A percentile compares a stretch with the other conserved stretches of the same genome.
phyloP scores from a whole-genome alignment of 2,113 vertebrate species.

The Nycticryphes semicollaris region DNA sequence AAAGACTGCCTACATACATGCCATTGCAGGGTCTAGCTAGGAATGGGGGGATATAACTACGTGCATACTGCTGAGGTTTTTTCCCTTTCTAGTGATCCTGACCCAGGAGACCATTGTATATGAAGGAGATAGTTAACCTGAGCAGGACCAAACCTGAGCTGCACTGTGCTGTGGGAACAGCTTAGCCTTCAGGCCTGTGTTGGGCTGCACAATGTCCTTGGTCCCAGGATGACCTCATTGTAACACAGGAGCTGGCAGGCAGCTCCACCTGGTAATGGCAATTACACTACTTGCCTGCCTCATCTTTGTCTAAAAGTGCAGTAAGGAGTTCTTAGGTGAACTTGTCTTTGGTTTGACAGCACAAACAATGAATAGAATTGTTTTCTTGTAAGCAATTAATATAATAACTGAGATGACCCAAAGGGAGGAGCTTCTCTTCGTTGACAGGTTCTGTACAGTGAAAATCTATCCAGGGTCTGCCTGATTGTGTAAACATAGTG shows the following conservation, averaged over 20 bases:
- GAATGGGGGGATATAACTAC: background rate
- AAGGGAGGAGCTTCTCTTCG: background rate
- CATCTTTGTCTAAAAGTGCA: background rate
- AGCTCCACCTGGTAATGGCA: background rate
- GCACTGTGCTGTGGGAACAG: background rate
- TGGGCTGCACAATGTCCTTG: too few species aligned
- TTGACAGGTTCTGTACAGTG: background rate
- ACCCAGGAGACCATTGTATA: background rate
- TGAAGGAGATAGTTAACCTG: background rate
- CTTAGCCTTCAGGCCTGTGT: background rate
- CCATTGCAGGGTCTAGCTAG: background rate
- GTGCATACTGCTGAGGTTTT: background rate
- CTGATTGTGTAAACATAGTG: background rate
- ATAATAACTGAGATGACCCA: background rate
- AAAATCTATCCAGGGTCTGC: background rate
- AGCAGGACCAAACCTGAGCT: background rate
- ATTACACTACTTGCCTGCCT: background rate
- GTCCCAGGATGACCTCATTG: too few species aligned
- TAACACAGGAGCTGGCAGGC: background rate
- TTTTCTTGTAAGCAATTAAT: background rate
- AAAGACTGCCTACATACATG: background rate
- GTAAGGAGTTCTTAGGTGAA: background rate
- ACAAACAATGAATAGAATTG: background rate
- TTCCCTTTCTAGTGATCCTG: background rate
- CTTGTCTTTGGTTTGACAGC: background rate